Evolutionary conservation across 1,140 invertebrate genomes (phyloP), one percentile per base, ranked within the genome.

Genomic region (Leucophenga varia): DNA sequence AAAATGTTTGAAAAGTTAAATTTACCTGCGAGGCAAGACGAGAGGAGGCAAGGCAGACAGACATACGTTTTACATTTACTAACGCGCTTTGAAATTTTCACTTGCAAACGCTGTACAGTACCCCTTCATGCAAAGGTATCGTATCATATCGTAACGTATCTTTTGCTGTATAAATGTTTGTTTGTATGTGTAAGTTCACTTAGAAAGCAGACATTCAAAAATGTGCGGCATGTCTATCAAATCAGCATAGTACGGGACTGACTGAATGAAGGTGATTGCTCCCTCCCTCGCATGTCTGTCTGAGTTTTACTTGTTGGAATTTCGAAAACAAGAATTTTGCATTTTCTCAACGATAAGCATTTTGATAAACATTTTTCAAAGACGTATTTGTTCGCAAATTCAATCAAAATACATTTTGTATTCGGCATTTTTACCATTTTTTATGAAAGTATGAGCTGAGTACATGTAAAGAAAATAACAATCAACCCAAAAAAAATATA

Each of bases 1-100:
- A 25, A 10, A 25, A 10, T 25, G 5, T 25, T 5, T 6, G 22
- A 59, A 37, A 59, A 63, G 36, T 67, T 65, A 63, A 67, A 67
- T 67, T 64, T 68, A 55, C 64, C 63, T 68, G 56, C 46, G 47
- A 56, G 64, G 64, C 56, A 57, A n/a, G n/a, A n/a, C n/a, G n/a
- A n/a, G n/a, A n/a, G n/a, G n/a, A n/a, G n/a, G n/a, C 46, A 49
- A 56, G 64, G 64, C 56, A 57, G 37, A 53, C 52, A 25, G 22
- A 6, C 5, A 25, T 25, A 25, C 22, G 22, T 25, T 25, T 25
- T 25, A 10, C n/a, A n/a, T n/a, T n/a, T n/a, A n/a, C n/a, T n/a
- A n/a, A n/a, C n/a, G n/a, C n/a, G n/a, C n/a, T n/a, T n/a, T n/a
- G n/a, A n/a, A n/a, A n/a, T n/a, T n/a, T n/a, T n/a, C n/a, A n/a